Percentiles rank a stretch among this genome's conserved stretches.
Conservation (phyloP, 2,113 vertebrate species). For the Tringa solitaria region DNA sequence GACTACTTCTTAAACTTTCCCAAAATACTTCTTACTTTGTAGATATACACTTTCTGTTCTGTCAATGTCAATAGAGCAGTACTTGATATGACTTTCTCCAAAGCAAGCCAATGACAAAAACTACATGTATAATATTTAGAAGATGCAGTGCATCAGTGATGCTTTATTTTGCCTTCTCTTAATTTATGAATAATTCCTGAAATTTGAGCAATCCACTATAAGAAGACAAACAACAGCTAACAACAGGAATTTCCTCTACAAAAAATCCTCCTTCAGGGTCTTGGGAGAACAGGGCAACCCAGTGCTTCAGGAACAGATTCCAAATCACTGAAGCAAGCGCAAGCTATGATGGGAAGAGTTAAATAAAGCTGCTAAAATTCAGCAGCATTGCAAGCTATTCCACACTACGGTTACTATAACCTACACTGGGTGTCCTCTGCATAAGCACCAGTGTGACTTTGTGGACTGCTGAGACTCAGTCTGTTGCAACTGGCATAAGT, state of each 20-base stretch:
- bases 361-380: slow-evolving; percentile 53
- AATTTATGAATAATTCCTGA: neutral
- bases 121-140: neutral
- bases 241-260: neutral
- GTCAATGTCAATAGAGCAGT: neutral
- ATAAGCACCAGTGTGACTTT: slow-evolving; percentile 70
- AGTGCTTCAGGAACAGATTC: neutral
- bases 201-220: neutral
- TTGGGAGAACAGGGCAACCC: neutral
- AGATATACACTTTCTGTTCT: neutral
- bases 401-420: slow-evolving; percentile 39
- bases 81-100: neutral
- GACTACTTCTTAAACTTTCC: neutral
- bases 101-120: neutral
- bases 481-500: slow-evolving; percentile 75
- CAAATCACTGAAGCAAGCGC: neutral
- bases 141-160: neutral
- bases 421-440: slow-evolving; percentile 63
- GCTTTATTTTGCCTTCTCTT: neutral
- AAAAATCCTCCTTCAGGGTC: neutral
- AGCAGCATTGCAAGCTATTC: slow-evolving; percentile 3
- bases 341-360: neutral
- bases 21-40: neutral
- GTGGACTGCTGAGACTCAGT: slow-evolving; percentile 74
- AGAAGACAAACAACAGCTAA: neutral